phyloP scores from a whole-genome alignment of 2,888 invertebrate species.

The Ganaspis brasiliensis region DNA sequence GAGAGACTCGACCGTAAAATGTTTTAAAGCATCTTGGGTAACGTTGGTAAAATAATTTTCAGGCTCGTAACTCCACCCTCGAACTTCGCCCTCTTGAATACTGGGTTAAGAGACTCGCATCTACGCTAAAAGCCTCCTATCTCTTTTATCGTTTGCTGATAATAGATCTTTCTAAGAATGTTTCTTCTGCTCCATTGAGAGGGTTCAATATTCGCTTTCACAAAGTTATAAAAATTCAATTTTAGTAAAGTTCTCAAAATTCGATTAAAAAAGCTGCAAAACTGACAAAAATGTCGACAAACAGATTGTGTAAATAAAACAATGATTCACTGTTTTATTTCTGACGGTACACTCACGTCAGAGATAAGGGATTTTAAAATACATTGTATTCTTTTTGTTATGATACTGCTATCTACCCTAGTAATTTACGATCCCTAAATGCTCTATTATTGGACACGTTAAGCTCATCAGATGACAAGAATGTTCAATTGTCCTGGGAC shows the following conservation, averaged over 20 bases:
- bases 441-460: constrained; percentile 23
- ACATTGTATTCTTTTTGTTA: background rate
- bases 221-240: too few species aligned
- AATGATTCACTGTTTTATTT: too few species aligned
- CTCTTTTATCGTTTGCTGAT: constrained; percentile 47
- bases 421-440: constrained; percentile 17
- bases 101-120: constrained; percentile 35
- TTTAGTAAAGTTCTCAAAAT: background rate
- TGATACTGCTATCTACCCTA: constrained; percentile 1
- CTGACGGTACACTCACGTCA: background rate
- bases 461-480: constrained; percentile 14
- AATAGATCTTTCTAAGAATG: constrained; percentile 62
- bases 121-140: constrained; percentile 35
- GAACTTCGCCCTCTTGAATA: background rate
- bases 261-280: too few species aligned
- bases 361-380: too few species aligned
- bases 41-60: constrained; percentile 58
- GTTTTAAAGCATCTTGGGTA: constrained; percentile 56
- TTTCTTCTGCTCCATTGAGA: constrained; percentile 11
- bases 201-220: background rate
- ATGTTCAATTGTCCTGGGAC: constrained; percentile 16
- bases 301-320: too few species aligned
- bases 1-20: constrained; percentile 55
- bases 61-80: constrained; percentile 50
- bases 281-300: too few species aligned